Evolutionary conservation across 2,797 vertebrate genomes (phyloP).

Genomic region (Chrosomus eos): DNA sequence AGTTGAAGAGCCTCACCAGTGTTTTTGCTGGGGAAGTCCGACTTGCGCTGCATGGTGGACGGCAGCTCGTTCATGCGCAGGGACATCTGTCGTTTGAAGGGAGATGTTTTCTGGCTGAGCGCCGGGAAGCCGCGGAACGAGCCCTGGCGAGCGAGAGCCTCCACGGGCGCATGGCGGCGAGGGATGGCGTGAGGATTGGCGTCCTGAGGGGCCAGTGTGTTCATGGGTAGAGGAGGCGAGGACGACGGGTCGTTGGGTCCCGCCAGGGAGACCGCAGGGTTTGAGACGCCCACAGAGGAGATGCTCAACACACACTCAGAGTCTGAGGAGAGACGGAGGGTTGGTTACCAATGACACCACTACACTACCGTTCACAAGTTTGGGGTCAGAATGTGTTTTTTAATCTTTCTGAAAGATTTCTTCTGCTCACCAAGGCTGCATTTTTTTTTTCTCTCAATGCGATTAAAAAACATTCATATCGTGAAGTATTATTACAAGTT

Average conservation of each 20-base stretch:
- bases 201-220: constrained; percentile 79
- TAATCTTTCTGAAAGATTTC: neutral
- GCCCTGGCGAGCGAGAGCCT: constrained; percentile 93
- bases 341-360: neutral
- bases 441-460: neutral
- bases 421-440: neutral
- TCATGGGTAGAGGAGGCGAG: constrained; percentile 82
- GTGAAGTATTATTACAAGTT: neutral
- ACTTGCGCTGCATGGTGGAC: constrained; percentile 95
- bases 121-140: constrained; percentile 96
- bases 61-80: constrained; percentile 96
- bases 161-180: constrained; percentile 91
- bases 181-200: constrained; percentile 88
- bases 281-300: constrained; percentile 60
- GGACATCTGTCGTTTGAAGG: constrained; percentile 95
- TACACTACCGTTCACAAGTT: neutral
- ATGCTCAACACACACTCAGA: constrained; percentile 32
- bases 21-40: constrained; percentile 93
- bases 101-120: constrained; percentile 97
- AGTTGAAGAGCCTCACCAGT: constrained; percentile 78
- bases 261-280: constrained; percentile 60
- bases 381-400: neutral
- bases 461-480: neutral
- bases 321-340: constrained; percentile 38
- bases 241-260: constrained; percentile 81